A percentile compares a stretch with the other conserved stretches of the same genome.
Evolutionary conservation across 2,797 vertebrate genomes (phyloP).

Genomic region (Takifugu rubripes): DNA sequence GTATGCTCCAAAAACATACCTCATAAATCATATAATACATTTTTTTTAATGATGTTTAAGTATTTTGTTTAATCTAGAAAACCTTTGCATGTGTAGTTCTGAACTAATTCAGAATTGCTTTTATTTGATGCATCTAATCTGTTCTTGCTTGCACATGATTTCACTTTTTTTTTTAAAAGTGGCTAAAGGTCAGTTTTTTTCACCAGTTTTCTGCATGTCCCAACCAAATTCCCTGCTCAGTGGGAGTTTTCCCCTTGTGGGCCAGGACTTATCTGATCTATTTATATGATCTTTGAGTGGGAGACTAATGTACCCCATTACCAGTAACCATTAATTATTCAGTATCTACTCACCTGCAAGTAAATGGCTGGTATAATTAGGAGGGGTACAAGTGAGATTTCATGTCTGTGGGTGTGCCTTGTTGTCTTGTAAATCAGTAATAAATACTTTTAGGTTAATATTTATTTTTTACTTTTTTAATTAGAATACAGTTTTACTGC

Average conservation of each 20-base stretch:
- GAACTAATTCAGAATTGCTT: not conserved
- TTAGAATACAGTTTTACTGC: conserved; percentile 15
- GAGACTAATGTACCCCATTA: conserved; percentile 72
- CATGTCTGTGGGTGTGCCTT: conserved; percentile 37
- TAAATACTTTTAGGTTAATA: conserved; percentile 13
- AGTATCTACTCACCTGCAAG: conserved; percentile 71
- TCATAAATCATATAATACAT: no score
- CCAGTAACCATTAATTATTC: conserved; percentile 72
- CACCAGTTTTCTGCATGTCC: no score
- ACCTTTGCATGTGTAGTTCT: not conserved
- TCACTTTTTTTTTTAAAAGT: conserved; percentile 3
- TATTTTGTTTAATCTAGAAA: not conserved
- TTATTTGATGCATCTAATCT: not conserved
- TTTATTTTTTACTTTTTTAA: conserved; percentile 1
- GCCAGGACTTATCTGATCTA: conserved; percentile 56
- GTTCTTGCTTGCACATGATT: conserved; percentile 6
- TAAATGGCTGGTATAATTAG: conserved; percentile 69
- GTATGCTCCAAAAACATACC: no score
- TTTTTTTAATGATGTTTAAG: no score
- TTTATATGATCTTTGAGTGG: conserved; percentile 68
- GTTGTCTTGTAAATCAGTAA: not conserved
- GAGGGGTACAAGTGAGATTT: conserved; percentile 24
- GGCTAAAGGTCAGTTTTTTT: no score
- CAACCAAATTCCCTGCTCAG: conserved; percentile 11
- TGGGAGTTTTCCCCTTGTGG: conserved; percentile 38